These are phyloP conservation scores for Selenia dentaria DNA, from an alignment of 2,888 invertebrate genomes.

Conservation along the genomic window DNA sequence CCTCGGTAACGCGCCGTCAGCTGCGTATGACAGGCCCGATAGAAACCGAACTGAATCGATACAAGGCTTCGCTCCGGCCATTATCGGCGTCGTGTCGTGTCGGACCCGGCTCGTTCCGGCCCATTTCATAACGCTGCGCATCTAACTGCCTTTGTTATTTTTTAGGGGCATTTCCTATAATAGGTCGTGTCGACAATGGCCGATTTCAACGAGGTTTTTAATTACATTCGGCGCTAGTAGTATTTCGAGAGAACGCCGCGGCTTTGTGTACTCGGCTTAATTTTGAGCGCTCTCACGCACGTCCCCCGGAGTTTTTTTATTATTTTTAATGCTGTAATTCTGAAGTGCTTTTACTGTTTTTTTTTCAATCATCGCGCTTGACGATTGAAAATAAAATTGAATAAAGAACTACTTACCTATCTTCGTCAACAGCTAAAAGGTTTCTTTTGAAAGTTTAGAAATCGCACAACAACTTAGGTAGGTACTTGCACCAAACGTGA, in stretches of 20 bases:
- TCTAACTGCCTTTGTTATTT: conserved; percentile 38
- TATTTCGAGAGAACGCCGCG: conserved; percentile 8
- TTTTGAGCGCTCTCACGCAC: conserved; percentile 25
- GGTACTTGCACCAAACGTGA: too few relatives aligned
- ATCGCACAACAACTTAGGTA: too few relatives aligned
- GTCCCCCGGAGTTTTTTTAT: conserved; percentile 15
- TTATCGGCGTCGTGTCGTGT: conserved; percentile 29
- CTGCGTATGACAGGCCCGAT: conserved; percentile 55
- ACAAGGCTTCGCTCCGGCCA: conserved; percentile 37
- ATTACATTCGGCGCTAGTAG: conserved; percentile 42
- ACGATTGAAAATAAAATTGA: background rate
- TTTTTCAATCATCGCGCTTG: conserved; percentile 18
- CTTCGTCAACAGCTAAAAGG: too few relatives aligned
- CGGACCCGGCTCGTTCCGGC: conserved; percentile 26
- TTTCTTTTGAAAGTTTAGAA: too few relatives aligned
- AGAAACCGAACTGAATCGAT: conserved; percentile 52
- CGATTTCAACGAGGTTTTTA: conserved; percentile 39
- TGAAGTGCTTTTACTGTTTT: conserved; percentile 27
- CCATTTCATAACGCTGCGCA: conserved; percentile 41
- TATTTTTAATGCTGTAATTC: conserved; percentile 18
- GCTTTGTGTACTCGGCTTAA: conserved; percentile 16
- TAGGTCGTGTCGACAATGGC: conserved; percentile 45
- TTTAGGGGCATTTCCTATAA: conserved; percentile 47
- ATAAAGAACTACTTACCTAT: too few relatives aligned
- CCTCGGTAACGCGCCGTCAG: conserved; percentile 37